Base-by-base conservation (phyloP, 2,113 vertebrate species). In the Cebus imitator region DNA sequence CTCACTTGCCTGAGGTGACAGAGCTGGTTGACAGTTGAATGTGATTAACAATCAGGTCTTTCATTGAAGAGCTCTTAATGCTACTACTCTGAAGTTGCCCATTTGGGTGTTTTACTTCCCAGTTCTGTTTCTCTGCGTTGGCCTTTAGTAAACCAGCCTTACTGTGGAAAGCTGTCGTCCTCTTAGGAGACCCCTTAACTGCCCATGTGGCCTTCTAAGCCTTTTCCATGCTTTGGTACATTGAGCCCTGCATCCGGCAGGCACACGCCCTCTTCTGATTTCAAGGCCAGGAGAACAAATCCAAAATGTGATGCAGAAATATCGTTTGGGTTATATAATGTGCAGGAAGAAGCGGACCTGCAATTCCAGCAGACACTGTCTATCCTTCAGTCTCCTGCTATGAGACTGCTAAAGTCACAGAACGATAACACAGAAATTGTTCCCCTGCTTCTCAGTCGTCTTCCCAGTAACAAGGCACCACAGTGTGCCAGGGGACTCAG, bases 291-390 rank as follows among this genome's bases (percentile, higher is more conserved):
- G 72, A 73, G 72, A 43, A 52, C 21, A 25, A 0, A 1, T 12
- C 37, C 18, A 18, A 17, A 52, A 43, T 27, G 37, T 17, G 76
- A n/a, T n/a, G 45, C 12, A 21, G 20, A 40, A 50, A 48, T 58
- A 43, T 30, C 18, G 14, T 21, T 37, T 75, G 73, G 27, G 23
- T 78, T 79, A 17, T 4, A 0, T 48, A 45, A 37, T 14, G 0
- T 20, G 50, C 52, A 3, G 1, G 25, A 9, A 45, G 3, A 32
- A 8, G 48, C 2, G 3, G 90, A 30, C 16, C 75, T 18, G 1
- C 27, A 0, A 40, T 76, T 68, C 52, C 6, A 32, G 75, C 57
- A 16, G 14, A n/a, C 11, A 32, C 52, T 55, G 11, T 1, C 2
- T 52, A 20, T 90, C 61, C 50, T 27, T 4, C 0, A 1, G 6